These are phyloP conservation scores for Varecia variegata DNA, from an alignment of 2,797 vertebrate species.

Conservation along the genomic window DNA sequence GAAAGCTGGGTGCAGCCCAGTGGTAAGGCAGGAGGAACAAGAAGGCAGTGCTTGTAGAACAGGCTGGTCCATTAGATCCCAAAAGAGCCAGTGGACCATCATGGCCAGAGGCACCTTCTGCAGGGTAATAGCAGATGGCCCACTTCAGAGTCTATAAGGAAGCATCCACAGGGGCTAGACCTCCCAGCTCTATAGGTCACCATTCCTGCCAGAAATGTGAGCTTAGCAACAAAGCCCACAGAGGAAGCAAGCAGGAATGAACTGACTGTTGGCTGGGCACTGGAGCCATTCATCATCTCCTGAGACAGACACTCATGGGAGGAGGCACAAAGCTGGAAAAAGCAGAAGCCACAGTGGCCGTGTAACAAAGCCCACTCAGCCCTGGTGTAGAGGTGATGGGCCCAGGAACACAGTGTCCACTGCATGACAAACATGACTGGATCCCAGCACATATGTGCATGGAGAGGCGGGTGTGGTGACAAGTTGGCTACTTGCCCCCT, in stretches of 20 bases:
- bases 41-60: not conserved
- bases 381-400: not conserved
- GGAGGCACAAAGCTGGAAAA: not conserved
- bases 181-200: not conserved
- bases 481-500: not conserved
- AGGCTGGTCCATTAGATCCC: not conserved
- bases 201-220: not conserved
- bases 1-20: not conserved
- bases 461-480: not conserved
- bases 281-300: not conserved
- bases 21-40: not conserved
- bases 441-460: not conserved
- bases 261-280: no score
- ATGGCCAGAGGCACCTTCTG: not conserved
- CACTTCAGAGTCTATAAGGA: not conserved
- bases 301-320: not conserved
- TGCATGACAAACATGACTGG: not conserved
- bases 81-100: not conserved
- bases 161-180: not conserved
- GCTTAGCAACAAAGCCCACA: not conserved
- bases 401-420: not conserved
- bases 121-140: not conserved
- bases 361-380: not conserved
- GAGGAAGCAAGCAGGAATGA: not conserved
- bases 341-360: not conserved